phyloP scores from a whole-genome alignment of 1,140 invertebrate genomes.

The Leptopilina clavipes region DNA sequence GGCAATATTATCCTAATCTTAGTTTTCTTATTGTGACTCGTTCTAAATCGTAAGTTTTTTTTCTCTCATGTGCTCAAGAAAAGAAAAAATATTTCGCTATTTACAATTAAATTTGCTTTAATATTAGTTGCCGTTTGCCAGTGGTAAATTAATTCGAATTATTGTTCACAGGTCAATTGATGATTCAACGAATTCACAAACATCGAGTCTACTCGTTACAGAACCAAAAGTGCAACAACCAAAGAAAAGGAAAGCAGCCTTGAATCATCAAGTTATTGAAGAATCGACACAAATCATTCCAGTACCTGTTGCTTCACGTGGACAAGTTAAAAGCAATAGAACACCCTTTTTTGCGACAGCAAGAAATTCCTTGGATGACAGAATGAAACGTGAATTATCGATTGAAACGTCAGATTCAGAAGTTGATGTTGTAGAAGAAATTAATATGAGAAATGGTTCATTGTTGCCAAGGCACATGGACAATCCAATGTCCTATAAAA shows the following conservation, averaged over 20 bases:
- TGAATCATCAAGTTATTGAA: not conserved
- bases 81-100: too few relatives aligned
- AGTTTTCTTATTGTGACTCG: not conserved
- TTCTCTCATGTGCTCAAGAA: not conserved
- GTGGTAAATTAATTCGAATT: too few relatives aligned
- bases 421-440: conserved; percentile 11
- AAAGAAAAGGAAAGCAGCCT: not conserved
- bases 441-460: not conserved
- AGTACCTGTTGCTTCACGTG: not conserved
- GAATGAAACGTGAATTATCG: not conserved
- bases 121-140: too few relatives aligned
- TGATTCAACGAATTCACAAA: not conserved
- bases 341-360: not conserved
- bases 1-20: not conserved
- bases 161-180: not conserved
- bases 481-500: conserved; percentile 2
- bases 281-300: not conserved
- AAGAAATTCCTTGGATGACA: not conserved
- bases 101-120: too few relatives aligned
- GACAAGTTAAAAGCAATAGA: not conserved
- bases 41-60: not conserved
- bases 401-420: not conserved
- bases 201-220: not conserved
- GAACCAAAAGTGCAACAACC: not conserved
- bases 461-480: not conserved